A percentile compares a stretch with the other conserved stretches of the same genome.
Evolutionary conservation across 2,888 invertebrate species (phyloP).

Genomic region (Ischnus inquisitorius): DNA sequence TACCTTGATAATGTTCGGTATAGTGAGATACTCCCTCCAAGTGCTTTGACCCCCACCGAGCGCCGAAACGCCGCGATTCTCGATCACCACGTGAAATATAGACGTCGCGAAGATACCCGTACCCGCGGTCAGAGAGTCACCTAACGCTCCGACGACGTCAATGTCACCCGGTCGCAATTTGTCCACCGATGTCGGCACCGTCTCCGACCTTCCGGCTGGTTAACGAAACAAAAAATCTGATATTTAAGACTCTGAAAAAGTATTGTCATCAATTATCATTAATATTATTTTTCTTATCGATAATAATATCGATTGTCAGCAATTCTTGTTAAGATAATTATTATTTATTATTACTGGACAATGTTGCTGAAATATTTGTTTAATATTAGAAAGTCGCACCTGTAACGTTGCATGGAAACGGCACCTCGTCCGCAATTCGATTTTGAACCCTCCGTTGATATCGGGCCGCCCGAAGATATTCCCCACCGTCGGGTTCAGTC

Average conservation of each 20-base stretch:
- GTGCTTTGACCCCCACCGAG: slow-evolving; percentile 88
- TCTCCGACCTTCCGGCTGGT: slow-evolving; percentile 76
- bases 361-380: neutral
- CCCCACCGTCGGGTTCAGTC: slow-evolving; percentile 66
- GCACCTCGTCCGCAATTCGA: slow-evolving; percentile 64
- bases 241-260: slow-evolving; percentile 27
- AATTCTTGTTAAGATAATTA: too few relatives aligned
- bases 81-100: slow-evolving; percentile 83
- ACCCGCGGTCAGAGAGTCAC: slow-evolving; percentile 88
- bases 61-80: slow-evolving; percentile 79
- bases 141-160: slow-evolving; percentile 88
- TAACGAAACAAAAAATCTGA: slow-evolving; percentile 39
- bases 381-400: slow-evolving; percentile 67
- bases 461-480: slow-evolving; percentile 62
- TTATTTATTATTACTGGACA: too few relatives aligned
- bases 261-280: neutral
- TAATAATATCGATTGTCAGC: too few relatives aligned
- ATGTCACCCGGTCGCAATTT: slow-evolving; percentile 88
- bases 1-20: slow-evolving; percentile 91
- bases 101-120: slow-evolving; percentile 86
- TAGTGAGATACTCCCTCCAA: slow-evolving; percentile 90
- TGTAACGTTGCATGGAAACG: slow-evolving; percentile 80
- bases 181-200: slow-evolving; percentile 87
- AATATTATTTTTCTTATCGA: neutral
- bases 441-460: slow-evolving; percentile 70